phyloP scores from a whole-genome alignment of 2,113 vertebrate species.

The Hiodon tergisus region DNA sequence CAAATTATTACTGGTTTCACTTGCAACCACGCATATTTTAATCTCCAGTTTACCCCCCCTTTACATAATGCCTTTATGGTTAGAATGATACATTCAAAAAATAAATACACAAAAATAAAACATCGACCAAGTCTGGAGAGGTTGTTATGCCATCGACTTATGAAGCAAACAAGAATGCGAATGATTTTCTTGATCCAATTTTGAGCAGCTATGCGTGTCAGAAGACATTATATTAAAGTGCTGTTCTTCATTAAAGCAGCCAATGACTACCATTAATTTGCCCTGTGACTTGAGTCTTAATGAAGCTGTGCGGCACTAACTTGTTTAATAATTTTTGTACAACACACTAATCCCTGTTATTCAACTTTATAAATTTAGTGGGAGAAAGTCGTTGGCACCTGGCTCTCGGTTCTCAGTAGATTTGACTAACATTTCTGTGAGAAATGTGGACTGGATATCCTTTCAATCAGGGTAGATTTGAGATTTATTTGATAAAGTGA shows the following conservation, averaged over 20 bases:
- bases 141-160: slow-evolving; percentile 18
- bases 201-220: slow-evolving; percentile 27
- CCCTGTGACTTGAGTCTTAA: slow-evolving; percentile 23
- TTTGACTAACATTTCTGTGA: background rate
- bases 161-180: slow-evolving; percentile 32
- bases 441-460: background rate
- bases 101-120: background rate
- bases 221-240: slow-evolving; percentile 27
- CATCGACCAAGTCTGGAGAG: background rate
- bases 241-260: slow-evolving; percentile 25
- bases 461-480: slow-evolving; percentile 6
- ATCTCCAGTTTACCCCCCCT: background rate
- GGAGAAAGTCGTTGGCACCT: background rate
- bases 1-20: slow-evolving; percentile 9
- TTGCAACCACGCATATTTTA: background rate
- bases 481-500: slow-evolving; percentile 1
- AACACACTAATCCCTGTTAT: slow-evolving; percentile 5
- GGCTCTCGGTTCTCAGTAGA: background rate
- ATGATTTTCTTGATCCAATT: slow-evolving; percentile 30
- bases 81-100: too few species aligned
- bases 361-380: slow-evolving; percentile 4
- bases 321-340: slow-evolving; percentile 16
- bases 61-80: background rate
- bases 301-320: slow-evolving; percentile 14
- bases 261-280: slow-evolving; percentile 24